A percentile compares a stretch with the other conserved stretches of the same genome.
Conservation (phyloP, 2,888 invertebrate species). For the Pollenia labialis region DNA sequence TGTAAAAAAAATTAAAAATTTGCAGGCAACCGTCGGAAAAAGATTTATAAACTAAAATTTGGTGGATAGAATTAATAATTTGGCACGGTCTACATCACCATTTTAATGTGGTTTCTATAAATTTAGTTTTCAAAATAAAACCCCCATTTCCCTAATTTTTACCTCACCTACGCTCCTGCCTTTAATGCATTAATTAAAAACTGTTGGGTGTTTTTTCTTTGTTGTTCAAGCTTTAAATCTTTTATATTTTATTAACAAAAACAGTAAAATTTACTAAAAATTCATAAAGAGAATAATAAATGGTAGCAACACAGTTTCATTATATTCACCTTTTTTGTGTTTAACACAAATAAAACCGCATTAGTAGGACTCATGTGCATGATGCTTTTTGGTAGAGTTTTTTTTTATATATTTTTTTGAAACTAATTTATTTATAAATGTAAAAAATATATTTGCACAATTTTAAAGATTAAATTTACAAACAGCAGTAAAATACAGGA, state of each 20-base stretch:
- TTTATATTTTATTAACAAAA: neutral
- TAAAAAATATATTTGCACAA: too few species aligned
- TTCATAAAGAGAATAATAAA: constrained; percentile 27
- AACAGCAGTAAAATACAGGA: too few species aligned
- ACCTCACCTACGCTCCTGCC: neutral
- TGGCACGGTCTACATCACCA: too few species aligned
- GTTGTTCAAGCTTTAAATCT: neutral
- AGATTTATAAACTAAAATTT: too few species aligned
- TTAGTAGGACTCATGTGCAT: neutral
- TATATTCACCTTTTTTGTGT: neutral
- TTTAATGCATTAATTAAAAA: constrained; percentile 28
- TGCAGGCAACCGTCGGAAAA: too few species aligned
- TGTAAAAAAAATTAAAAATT: too few species aligned
- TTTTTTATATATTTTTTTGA: neutral
- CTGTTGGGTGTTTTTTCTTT: neutral
- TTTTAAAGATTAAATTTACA: too few species aligned
- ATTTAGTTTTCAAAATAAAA: too few species aligned
- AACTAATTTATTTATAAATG: too few species aligned
- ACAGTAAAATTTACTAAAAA: constrained; percentile 6
- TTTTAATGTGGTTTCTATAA: too few species aligned
- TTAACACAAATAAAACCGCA: neutral
- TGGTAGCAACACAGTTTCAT: neutral
- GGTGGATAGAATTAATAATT: too few species aligned
- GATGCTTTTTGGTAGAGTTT: neutral
- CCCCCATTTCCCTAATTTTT: too few species aligned